Conservation (phyloP, 2,113 vertebrate genomes). For the Oxyura jamaicensis region DNA sequence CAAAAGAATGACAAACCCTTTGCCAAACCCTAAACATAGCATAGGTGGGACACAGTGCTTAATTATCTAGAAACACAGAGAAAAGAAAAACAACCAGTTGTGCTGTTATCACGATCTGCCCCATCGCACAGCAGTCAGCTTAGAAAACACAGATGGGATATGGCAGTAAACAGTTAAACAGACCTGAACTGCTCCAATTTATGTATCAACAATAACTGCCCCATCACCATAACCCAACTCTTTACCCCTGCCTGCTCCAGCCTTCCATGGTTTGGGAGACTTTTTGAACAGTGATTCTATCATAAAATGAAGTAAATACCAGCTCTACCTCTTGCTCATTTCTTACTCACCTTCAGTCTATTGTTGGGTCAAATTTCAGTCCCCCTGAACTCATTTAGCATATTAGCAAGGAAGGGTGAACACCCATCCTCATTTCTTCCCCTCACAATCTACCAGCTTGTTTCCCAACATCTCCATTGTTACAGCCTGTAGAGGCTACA, state of each 20-base stretch:
- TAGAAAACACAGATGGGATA: not conserved
- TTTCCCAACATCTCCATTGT: constrained; percentile 17
- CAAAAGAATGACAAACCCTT: not conserved
- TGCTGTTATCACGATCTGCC: not conserved
- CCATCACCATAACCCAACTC: not conserved
- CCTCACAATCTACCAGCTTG: not conserved
- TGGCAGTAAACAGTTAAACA: constrained; percentile 15
- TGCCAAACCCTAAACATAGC: not conserved
- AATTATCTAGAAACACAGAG: not conserved
- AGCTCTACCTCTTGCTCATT: constrained; percentile 7
- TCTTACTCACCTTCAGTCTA: constrained; percentile 18
- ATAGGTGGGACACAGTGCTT: not conserved
- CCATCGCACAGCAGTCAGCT: not conserved
- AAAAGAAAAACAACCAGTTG: not conserved
- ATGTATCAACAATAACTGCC: constrained; percentile 5
- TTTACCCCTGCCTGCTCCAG: not conserved
- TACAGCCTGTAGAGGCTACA: not conserved
- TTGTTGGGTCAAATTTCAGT: constrained; percentile 21
- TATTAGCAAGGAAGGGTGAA: not conserved
- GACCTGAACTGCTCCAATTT: constrained; percentile 12
- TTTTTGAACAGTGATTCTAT: constrained; percentile 32
- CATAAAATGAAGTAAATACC: constrained; percentile 29
- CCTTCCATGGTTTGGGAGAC: not conserved
- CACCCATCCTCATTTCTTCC: not conserved
- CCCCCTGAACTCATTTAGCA: constrained; percentile 10